These are phyloP conservation scores for Apostichopus parvimensis DNA, from an alignment of 35 echinoderm and acorn worm genomes.

Conservation along the genomic window DNA sequence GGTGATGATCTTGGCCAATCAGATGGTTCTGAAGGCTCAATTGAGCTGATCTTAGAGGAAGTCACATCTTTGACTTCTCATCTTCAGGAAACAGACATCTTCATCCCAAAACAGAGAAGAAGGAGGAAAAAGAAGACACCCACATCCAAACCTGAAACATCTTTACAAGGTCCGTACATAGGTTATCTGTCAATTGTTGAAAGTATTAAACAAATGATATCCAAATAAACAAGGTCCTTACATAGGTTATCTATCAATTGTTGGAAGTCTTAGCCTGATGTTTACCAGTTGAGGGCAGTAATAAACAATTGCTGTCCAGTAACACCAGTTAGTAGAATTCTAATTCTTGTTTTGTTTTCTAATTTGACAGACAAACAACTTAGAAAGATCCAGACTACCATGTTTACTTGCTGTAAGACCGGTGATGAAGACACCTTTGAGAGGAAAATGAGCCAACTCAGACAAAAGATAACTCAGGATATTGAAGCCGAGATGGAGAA, in stretches of 20 bases:
- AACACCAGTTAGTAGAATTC: neutral
- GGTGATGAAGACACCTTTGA: constrained; percentile 52
- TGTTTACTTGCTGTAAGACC: constrained; percentile 78
- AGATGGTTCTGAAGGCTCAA: constrained; percentile 52
- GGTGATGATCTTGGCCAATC: neutral
- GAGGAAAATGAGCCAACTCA: constrained; percentile 32
- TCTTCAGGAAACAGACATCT: constrained; percentile 77
- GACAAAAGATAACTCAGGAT: constrained; percentile 3
- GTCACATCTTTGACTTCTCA: constrained; percentile 60
- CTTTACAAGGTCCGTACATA: neutral
- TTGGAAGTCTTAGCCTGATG: too few species aligned
- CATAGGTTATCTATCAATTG: neutral
- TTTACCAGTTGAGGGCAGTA: too few species aligned
- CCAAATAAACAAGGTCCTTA: neutral
- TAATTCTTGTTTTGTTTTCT: constrained; percentile 12
- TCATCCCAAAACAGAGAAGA: constrained; percentile 52
- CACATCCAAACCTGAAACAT: constrained; percentile 28
- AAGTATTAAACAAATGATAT: too few species aligned
- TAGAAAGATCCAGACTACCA: constrained; percentile 50
- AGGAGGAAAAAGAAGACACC: constrained; percentile 75
- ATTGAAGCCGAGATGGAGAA: neutral
- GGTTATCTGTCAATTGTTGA: neutral
- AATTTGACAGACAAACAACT: constrained; percentile 56
- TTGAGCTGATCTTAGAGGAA: constrained; percentile 70
- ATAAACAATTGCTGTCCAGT: neutral